Percentiles rank a stretch among this genome's conserved stretches.
phyloP scores from a whole-genome alignment of 2,113 vertebrate species.

The Chinchilla lanigera region DNA sequence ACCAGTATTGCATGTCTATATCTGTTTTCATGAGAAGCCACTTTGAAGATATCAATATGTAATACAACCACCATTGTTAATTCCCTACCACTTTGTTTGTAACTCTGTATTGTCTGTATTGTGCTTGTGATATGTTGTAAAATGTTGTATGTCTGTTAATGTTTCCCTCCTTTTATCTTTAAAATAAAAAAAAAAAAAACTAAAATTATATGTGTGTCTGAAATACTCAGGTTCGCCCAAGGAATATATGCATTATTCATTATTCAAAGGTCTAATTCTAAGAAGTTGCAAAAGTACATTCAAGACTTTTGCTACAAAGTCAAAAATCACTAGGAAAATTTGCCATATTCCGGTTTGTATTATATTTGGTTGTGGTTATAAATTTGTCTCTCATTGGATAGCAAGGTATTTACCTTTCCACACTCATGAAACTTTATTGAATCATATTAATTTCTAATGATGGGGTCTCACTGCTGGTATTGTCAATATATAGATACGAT shows the following conservation, averaged over 20 bases:
- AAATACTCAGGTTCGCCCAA: slow-evolving; percentile 69
- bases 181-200: too few relatives aligned
- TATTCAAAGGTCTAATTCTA: slow-evolving; percentile 72
- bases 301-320: slow-evolving; percentile 57
- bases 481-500: not conserved
- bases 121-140: too few relatives aligned
- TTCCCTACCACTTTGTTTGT: too few relatives aligned
- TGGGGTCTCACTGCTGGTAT: not conserved
- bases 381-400: not conserved
- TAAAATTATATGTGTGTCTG: slow-evolving; percentile 66
- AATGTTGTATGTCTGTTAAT: too few relatives aligned
- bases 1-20: too few relatives aligned
- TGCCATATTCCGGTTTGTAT: not conserved
- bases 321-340: not conserved
- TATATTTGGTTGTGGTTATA: not conserved
- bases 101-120: too few relatives aligned
- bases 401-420: not conserved
- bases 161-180: too few relatives aligned
- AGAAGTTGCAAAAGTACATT: slow-evolving; percentile 74
- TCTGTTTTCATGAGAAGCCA: too few relatives aligned
- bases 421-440: not conserved
- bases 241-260: slow-evolving; percentile 62
- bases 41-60: too few relatives aligned
- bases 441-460: not conserved
- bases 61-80: too few relatives aligned